Percentiles rank a stretch among this genome's conserved stretches.
These are phyloP conservation scores for Euschistus heros DNA, from an alignment of 1,140 invertebrate species.

Conservation along the genomic window DNA sequence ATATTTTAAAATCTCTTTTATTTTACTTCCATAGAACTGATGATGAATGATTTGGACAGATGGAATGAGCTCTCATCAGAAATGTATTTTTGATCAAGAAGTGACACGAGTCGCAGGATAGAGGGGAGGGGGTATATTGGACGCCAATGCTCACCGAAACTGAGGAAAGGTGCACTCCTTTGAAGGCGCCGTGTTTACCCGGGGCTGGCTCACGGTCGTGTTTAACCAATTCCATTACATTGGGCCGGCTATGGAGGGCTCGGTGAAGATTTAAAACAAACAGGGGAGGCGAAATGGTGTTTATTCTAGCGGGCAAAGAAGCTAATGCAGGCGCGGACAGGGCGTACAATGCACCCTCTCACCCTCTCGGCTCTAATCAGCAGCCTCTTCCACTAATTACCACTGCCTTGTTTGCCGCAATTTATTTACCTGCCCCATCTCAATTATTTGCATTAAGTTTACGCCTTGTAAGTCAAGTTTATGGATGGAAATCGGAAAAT, in stretches of 20 bases:
- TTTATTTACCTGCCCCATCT: too few species aligned
- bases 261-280: conserved; percentile 5
- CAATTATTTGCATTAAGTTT: too few species aligned
- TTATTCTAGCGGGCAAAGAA: conserved; percentile 2
- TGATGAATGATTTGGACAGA: too few species aligned
- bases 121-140: not conserved
- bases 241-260: not conserved
- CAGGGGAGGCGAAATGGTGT: conserved; percentile 2
- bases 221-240: conserved; percentile 9
- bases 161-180: not conserved
- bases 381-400: too few species aligned
- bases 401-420: too few species aligned
- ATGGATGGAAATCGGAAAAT: too few species aligned
- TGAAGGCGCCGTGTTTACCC: not conserved
- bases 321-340: not conserved
- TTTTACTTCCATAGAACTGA: too few species aligned
- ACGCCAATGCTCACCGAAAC: not conserved
- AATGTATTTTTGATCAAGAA: too few species aligned
- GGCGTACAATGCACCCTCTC: not conserved
- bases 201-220: not conserved
- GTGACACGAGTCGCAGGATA: too few species aligned
- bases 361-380: not conserved
- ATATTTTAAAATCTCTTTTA: too few species aligned
- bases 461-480: too few species aligned
- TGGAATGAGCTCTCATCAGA: too few species aligned